A percentile compares a stretch with the other conserved stretches of the same genome.
These are phyloP conservation scores for Hipparchia sbordonii DNA, from an alignment of 2,888 invertebrate species.

Conservation along the genomic window DNA sequence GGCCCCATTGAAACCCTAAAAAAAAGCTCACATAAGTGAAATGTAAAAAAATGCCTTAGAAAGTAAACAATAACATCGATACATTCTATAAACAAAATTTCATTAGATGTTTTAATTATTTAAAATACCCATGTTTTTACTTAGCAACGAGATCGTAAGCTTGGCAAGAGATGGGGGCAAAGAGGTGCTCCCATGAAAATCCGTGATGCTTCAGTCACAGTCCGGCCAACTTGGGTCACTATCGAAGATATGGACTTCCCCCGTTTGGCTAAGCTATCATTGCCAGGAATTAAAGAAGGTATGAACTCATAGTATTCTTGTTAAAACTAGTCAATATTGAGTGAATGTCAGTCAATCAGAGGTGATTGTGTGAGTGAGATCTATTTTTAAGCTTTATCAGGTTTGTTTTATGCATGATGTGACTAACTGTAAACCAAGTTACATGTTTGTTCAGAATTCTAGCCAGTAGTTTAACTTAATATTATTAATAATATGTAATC, in stretches of 20 bases:
- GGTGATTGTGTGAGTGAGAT: too few species aligned
- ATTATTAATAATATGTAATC: too few species aligned
- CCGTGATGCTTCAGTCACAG: slow-evolving; percentile 97
- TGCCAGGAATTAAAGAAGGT: slow-evolving; percentile 94
- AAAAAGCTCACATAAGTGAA: too few species aligned
- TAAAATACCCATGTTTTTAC: background rate
- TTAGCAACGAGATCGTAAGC: slow-evolving; percentile 89
- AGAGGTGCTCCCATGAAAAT: slow-evolving; percentile 93
- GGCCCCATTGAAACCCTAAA: too few species aligned
- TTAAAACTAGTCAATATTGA: too few species aligned
- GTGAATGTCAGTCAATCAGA: too few species aligned
- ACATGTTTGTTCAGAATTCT: too few species aligned
- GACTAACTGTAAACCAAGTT: too few species aligned
- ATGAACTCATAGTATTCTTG: background rate
- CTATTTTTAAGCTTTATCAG: too few species aligned
- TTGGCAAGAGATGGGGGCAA: slow-evolving; percentile 95
- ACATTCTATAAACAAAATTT: background rate
- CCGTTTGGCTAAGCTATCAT: slow-evolving; percentile 93
- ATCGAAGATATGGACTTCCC: slow-evolving; percentile 99
- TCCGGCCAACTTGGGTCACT: slow-evolving; percentile 97
- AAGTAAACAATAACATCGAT: slow-evolving; percentile 44
- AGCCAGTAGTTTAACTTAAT: too few species aligned
- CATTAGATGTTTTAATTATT: background rate
- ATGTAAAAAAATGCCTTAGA: too few species aligned
- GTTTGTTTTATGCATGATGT: too few species aligned